Percentiles rank a stretch among this genome's conserved stretches.
Conservation (phyloP, 2,113 vertebrate species). For the Potamarius usumacintae region DNA sequence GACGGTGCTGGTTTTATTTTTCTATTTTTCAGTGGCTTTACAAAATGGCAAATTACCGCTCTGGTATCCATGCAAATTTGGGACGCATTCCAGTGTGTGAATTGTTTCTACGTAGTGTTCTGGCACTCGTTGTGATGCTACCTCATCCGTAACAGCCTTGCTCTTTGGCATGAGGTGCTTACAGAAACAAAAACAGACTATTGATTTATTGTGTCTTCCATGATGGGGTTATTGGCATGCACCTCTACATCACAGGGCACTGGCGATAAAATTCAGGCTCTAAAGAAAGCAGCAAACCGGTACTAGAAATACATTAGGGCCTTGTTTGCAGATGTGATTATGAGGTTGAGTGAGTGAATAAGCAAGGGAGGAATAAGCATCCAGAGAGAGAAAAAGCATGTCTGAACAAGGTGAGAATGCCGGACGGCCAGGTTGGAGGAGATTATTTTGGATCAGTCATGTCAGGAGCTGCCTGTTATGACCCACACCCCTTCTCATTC, state of each 20-base stretch:
- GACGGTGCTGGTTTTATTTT: constrained; percentile 17
- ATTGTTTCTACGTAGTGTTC: constrained; percentile 55
- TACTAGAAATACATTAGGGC: constrained; percentile 54
- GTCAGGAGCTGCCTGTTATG: constrained; percentile 43
- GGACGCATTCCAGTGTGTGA: constrained; percentile 56
- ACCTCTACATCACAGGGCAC: constrained; percentile 65
- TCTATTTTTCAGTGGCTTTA: constrained; percentile 45
- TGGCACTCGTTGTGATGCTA: constrained; percentile 63
- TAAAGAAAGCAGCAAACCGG: constrained; percentile 38
- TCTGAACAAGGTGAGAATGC: constrained; percentile 73
- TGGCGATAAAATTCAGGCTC: constrained; percentile 44
- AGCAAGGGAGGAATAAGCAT: constrained; percentile 38
- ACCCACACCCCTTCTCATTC: constrained; percentile 37
- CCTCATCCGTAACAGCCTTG: constrained; percentile 66
- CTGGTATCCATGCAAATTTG: constrained; percentile 54
- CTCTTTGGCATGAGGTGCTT: constrained; percentile 62
- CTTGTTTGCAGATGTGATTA: constrained; percentile 59
- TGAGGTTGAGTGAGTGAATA: constrained; percentile 48
- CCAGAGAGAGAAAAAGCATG: constrained; percentile 57
- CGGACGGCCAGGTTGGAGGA: constrained; percentile 26
- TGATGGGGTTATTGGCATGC: constrained; percentile 69
- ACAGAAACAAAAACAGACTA: constrained; percentile 66
- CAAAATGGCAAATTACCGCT: constrained; percentile 59
- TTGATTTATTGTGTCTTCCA: constrained; percentile 70
- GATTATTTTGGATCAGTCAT: constrained; percentile 47